Evolutionary conservation across 92 coral and sea anemone genomes (phyloP), one percentile per base, ranked within the genome.

Genomic region (Palythoa grandis): DNA sequence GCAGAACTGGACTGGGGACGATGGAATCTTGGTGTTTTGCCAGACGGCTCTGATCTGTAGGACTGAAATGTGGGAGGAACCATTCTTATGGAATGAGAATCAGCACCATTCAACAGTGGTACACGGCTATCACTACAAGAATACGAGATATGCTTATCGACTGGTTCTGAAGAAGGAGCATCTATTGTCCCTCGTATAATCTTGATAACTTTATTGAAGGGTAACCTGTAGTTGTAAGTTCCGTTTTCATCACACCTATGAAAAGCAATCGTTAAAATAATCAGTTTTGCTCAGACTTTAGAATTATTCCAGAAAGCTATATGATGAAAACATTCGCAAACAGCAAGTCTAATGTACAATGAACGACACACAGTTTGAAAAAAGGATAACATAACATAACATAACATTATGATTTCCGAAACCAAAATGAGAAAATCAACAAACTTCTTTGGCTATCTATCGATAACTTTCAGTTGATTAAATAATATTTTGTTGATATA

Each of bases 211-310:
- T 88, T 91, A 15, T 86, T 91, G 57, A 96, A 92, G 56, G 98
- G 90, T 11, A 96, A 88, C 69, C 98, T 96, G 88, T 96, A 94
- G 89, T 96, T 89, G 88, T 94, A 96, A 1, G 98, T 96, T 11
- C 92, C 94, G 78, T 92, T 89, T 58, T 93, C 93, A 83, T 92
- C 93, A 69, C 98, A 96, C 65, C 93, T 84, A 38, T 48, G 58
- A 6, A 68, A 48, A 24, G 50, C 48, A 68, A n/a, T 20, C 47
- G 70, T 65, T 47, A 24, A 43, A 2, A n/a, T 4, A 67, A 66
- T 24, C 63, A 74, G 47, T 12, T 19, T 77, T 38, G 1, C 24
- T 54, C 11, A 39, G n/a, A 38, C 22, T 39, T n/a, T 17, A 35
- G 52, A 37, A 40, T 39, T 58, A 58, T 0, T 1, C 19, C 10